phyloP scores from a whole-genome alignment of 2,113 vertebrate species.

The Phasianus colchicus region DNA sequence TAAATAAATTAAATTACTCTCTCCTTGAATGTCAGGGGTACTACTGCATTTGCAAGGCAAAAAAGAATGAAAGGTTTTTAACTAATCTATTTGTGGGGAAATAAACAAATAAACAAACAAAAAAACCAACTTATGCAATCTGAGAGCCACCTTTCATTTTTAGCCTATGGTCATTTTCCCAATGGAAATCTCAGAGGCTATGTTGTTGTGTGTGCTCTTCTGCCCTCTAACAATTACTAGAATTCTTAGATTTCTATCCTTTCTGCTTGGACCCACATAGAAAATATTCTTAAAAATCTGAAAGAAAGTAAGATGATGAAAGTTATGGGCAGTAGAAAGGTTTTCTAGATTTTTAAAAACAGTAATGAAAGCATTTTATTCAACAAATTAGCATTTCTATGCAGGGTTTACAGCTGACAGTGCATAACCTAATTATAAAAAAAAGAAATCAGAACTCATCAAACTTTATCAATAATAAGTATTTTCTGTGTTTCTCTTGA shows the following conservation, averaged over 20 bases:
- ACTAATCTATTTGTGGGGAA: not conserved
- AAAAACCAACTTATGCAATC: not conserved
- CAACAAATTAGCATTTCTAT: not conserved
- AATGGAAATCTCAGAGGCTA: not conserved
- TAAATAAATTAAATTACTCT: slow-evolving; percentile 20
- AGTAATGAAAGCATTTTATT: not conserved
- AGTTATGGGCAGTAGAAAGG: not conserved
- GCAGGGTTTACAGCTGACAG: not conserved
- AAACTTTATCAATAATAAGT: not conserved
- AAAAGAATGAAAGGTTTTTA: not conserved
- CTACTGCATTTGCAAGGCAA: not conserved
- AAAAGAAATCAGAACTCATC: not conserved
- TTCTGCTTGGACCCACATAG: not conserved
- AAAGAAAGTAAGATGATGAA: not conserved
- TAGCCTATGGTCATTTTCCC: not conserved
- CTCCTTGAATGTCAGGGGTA: not conserved
- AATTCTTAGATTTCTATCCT: not conserved
- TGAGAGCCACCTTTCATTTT: not conserved
- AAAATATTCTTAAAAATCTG: not conserved
- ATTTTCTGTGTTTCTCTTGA: not conserved
- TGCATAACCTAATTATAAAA: not conserved
- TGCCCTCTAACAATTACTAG: not conserved
- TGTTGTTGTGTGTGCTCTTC: not conserved
- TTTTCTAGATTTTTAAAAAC: not conserved
- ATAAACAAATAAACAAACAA: not conserved